A percentile compares a stretch with the other conserved stretches of the same genome.
phyloP scores from a whole-genome alignment of 2,113 vertebrate species.

The Thamnaconus septentrionalis region DNA sequence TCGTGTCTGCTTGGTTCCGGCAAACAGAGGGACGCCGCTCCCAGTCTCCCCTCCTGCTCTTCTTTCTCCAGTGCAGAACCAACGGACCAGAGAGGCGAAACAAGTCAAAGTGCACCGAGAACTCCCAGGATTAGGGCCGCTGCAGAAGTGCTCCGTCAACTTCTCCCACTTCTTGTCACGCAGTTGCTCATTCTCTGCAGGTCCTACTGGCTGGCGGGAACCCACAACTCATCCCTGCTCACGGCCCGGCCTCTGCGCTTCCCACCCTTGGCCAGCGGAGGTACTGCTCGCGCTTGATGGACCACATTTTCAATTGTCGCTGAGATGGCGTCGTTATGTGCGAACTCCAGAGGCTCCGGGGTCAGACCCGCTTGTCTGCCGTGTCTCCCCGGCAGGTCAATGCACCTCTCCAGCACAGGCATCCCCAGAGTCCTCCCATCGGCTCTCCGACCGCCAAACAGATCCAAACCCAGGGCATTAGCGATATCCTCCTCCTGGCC shows the following conservation, averaged over 20 bases:
- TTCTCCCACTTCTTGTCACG: slow-evolving; percentile 21
- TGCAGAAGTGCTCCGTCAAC: slow-evolving; percentile 43
- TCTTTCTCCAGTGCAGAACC: slow-evolving; percentile 29
- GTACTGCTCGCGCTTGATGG: slow-evolving; percentile 86
- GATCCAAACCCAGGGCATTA: slow-evolving; percentile 58
- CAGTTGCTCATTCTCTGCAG: slow-evolving; percentile 29
- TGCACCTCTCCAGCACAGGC: slow-evolving; percentile 93
- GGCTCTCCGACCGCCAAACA: slow-evolving; percentile 37
- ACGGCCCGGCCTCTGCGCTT: slow-evolving; percentile 80
- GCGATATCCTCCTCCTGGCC: slow-evolving; percentile 52
- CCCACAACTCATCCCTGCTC: slow-evolving; percentile 74
- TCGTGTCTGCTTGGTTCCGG: slow-evolving; percentile 50
- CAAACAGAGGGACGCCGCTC: slow-evolving; percentile 31
- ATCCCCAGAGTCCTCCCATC: slow-evolving; percentile 82
- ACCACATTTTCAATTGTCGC: slow-evolving; percentile 96
- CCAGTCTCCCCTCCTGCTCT: slow-evolving; percentile 26
- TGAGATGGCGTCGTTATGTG: slow-evolving; percentile 87
- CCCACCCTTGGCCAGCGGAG: slow-evolving; percentile 73
- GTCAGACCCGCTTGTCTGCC: slow-evolving; percentile 78
- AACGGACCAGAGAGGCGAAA: slow-evolving; percentile 49
- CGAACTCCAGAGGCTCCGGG: slow-evolving; percentile 79
- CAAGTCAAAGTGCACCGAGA: slow-evolving; percentile 75
- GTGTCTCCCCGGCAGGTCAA: slow-evolving; percentile 88
- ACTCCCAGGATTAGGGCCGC: slow-evolving; percentile 62
- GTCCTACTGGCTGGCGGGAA: slow-evolving; percentile 66